These are phyloP conservation scores for Nycticebus coucang DNA, from an alignment of 2,113 vertebrate genomes.

Conservation along the genomic window DNA sequence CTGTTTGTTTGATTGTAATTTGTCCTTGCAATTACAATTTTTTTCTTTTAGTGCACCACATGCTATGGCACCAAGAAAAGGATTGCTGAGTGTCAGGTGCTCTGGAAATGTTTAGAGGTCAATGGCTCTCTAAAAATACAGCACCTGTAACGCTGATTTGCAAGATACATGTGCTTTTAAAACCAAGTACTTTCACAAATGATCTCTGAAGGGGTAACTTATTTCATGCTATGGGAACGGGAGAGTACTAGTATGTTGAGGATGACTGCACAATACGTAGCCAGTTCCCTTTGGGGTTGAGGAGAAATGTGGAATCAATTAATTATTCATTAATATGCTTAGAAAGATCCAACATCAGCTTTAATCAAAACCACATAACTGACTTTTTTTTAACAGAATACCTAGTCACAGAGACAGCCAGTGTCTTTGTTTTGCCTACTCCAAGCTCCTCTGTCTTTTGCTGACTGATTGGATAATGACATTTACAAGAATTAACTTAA, in stretches of 20 bases:
- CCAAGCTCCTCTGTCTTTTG: neutral
- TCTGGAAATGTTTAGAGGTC: slow-evolving; percentile 34
- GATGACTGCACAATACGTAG: neutral
- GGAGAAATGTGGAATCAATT: neutral
- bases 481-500: slow-evolving; percentile 22
- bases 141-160: slow-evolving; percentile 19
- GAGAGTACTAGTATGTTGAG: neutral
- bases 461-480: neutral
- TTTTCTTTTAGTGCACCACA: neutral
- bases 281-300: neutral
- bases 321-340: slow-evolving; percentile 29
- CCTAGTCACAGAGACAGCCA: neutral
- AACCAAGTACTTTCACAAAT: neutral
- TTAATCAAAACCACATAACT: slow-evolving; percentile 4
- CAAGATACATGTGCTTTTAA: slow-evolving; percentile 35
- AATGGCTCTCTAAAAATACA: neutral
- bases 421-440: neutral
- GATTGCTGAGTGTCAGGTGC: neutral
- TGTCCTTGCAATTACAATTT: slow-evolving; percentile 18
- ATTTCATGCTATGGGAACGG: neutral
- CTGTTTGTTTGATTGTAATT: slow-evolving; percentile 44
- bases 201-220: neutral
- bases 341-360: neutral
- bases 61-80: neutral
- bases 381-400: neutral